phyloP scores from a whole-genome alignment of 2,888 invertebrate genomes.

The Drosophila putrida region DNA sequence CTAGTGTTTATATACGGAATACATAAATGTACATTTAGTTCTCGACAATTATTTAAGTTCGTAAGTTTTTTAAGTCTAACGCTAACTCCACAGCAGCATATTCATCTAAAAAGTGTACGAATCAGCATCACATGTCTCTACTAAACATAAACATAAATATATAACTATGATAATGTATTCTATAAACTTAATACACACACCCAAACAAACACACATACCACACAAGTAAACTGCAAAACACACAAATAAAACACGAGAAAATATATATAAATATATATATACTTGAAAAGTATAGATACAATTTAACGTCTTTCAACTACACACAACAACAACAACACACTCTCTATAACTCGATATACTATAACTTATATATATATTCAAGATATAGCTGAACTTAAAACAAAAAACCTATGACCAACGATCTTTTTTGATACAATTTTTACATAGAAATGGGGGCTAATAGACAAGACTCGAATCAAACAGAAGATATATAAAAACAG shows the following conservation, averaged over 20 bases:
- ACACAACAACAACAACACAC: slow-evolving; percentile 11
- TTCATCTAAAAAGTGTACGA: slow-evolving; percentile 26
- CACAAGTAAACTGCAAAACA: slow-evolving; percentile 35
- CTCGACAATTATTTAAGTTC: slow-evolving; percentile 71
- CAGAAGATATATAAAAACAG: slow-evolving; percentile 38
- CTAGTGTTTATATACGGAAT: slow-evolving; percentile 76
- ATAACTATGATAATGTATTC: slow-evolving; percentile 65
- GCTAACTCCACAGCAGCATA: slow-evolving; percentile 58
- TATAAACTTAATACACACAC: slow-evolving; percentile 64
- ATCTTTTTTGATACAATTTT: slow-evolving; percentile 63
- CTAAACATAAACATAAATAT: slow-evolving; percentile 49
- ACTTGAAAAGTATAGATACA: slow-evolving; percentile 75
- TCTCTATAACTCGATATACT: slow-evolving; percentile 16
- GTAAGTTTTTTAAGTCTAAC: slow-evolving; percentile 68
- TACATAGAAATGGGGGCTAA: slow-evolving; percentile 48
- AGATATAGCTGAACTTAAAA: slow-evolving; percentile 49
- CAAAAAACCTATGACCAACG: slow-evolving; percentile 57
- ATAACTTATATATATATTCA: slow-evolving; percentile 21
- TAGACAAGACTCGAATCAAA: slow-evolving; percentile 29
- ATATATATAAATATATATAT: slow-evolving; percentile 52
- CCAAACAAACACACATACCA: slow-evolving; percentile 18
- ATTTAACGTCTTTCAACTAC: slow-evolving; percentile 65
- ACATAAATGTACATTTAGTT: slow-evolving; percentile 79
- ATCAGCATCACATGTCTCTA: slow-evolving; percentile 32
- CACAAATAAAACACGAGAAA: slow-evolving; percentile 67